Evolutionary conservation across 2,797 vertebrate genomes (phyloP), one percentile per base, ranked within the genome.

Genomic region (Liparis tanakae): DNA sequence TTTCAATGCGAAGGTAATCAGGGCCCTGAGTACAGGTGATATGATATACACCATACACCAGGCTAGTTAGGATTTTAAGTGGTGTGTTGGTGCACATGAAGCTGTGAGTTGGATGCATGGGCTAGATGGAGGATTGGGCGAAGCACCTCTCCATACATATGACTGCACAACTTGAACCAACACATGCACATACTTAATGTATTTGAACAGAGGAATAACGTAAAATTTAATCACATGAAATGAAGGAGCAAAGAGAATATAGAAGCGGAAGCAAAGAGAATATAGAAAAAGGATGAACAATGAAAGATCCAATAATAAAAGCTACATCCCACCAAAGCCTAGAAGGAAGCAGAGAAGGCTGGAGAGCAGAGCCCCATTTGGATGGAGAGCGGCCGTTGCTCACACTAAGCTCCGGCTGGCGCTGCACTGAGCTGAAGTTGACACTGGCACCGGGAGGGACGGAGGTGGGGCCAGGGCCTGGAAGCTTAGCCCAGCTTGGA

Each of bases 401-500:
- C 54, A 17, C 83, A 78, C 84, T 81, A 74, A 83, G 79, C 80
- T 5, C 70, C 58, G 74, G 53, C 60, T 84, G 88, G 89, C 81
- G 3, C 36, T 0, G 41, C 5, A 76, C 74, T 3, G 70, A 82
- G 87, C 89, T 87, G 79, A 79, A 83, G 88, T 79, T 85, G 86
- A 90, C 77, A 74, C 75, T 90, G 90, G 89, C 87, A 81, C 59
- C 0, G 46, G 64, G 58, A 60, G 43, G 55, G 34, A 65, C 55
- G 62, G 57, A 66, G 67, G 61, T 9, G 22, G 80, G 79, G 87
- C 82, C 90, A 89, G 74, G 70, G 69, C 85, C 0, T 3, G 43
- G 70, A 34, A 85, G 87, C 84, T 86, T 72, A 91, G 85, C 86
- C 83, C 30, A 80, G 73, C 82, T 86, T 87, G 85, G 80, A 90